Conservation (phyloP, 1,140 invertebrate genomes). For the Metaphire vulgaris region DNA sequence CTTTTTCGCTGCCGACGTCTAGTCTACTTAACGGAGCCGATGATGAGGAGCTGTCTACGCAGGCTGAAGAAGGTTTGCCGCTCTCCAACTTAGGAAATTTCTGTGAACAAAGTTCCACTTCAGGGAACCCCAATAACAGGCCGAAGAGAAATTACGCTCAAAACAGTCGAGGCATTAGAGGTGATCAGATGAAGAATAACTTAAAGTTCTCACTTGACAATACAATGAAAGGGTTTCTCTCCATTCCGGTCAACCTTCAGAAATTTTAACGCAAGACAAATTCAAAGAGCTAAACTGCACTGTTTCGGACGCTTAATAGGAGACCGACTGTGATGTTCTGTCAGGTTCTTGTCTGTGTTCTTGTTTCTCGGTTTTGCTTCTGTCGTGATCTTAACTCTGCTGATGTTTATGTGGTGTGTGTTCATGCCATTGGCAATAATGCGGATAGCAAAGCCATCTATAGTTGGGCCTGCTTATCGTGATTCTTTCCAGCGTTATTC, state of each 20-base stretch:
- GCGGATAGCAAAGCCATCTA: too few relatives aligned
- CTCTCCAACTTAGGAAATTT: not conserved
- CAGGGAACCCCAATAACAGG: not conserved
- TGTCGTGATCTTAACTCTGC: too few relatives aligned
- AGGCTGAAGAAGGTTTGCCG: not conserved
- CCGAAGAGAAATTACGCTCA: not conserved
- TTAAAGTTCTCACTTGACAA: not conserved
- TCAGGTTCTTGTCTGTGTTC: too few relatives aligned
- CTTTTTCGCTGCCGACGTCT: not conserved
- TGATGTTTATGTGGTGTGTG: too few relatives aligned
- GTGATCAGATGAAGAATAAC: not conserved
- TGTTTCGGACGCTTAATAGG: too few relatives aligned
- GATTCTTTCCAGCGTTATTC: too few relatives aligned
- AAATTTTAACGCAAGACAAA: not conserved
- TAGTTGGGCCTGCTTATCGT: too few relatives aligned
- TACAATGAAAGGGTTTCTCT: not conserved
- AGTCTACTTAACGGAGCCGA: not conserved
- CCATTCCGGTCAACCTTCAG: not conserved
- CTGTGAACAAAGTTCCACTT: not conserved
- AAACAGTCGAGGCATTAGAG: not conserved
- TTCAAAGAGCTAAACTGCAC: too few relatives aligned
- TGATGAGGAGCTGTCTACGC: not conserved
- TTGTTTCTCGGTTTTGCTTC: too few relatives aligned
- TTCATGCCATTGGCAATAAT: too few relatives aligned
- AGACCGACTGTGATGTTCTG: too few relatives aligned